A percentile compares a stretch with the other conserved stretches of the same genome.
Evolutionary conservation across 2,888 invertebrate species (phyloP).

Genomic region (Epistrophe eligans): DNA sequence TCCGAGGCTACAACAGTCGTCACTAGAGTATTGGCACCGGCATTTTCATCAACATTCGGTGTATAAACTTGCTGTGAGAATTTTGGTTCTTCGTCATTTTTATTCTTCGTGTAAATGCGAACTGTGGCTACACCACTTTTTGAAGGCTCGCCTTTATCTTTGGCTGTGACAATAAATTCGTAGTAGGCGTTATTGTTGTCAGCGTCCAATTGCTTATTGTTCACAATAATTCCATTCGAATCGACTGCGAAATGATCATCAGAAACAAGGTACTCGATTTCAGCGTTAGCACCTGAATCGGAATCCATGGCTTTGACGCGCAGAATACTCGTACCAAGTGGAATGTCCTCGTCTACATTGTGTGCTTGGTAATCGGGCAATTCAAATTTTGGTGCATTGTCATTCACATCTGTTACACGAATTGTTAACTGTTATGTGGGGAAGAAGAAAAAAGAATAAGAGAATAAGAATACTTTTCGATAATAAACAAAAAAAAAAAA

Average conservation of each 20-base stretch:
- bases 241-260: conserved; percentile 98
- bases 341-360: conserved; percentile 97
- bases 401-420: conserved; percentile 97
- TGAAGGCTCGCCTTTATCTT: conserved; percentile 96
- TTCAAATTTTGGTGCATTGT: conserved; percentile 98
- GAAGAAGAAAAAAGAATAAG: conserved; percentile 1
- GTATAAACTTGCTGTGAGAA: conserved; percentile 98
- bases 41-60: conserved; percentile 97
- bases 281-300: conserved; percentile 97
- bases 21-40: conserved; percentile 96
- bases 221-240: conserved; percentile 95
- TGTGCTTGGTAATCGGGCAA: conserved; percentile 98
- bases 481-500: background rate
- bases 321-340: conserved; percentile 95
- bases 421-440: conserved; percentile 90
- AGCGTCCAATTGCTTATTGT: conserved; percentile 96
- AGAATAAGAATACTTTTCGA: conserved; percentile 4
- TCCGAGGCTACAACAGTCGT: conserved; percentile 98
- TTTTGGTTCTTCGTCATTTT: conserved; percentile 98
- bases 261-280: conserved; percentile 95
- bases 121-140: conserved; percentile 97
- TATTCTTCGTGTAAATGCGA: conserved; percentile 98
- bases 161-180: conserved; percentile 96
- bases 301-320: conserved; percentile 98
- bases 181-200: conserved; percentile 98